Percentiles rank a stretch among this genome's conserved stretches.
phyloP scores from a whole-genome alignment of 2,797 vertebrate genomes.

The Liasis olivaceus region DNA sequence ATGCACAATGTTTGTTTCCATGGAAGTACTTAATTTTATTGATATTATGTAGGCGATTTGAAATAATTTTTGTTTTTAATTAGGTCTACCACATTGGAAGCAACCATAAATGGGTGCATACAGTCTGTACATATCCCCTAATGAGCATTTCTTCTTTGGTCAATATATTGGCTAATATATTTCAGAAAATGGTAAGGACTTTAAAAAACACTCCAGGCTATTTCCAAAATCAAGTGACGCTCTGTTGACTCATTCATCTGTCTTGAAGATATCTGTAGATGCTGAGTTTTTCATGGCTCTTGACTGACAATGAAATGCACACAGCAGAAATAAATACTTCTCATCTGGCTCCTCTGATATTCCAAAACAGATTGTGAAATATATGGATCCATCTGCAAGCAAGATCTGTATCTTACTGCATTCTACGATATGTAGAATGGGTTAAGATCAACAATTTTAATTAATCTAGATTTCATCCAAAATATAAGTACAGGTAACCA shows the following conservation, averaged over 20 bases:
- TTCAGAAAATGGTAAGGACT: slow-evolving; percentile 37
- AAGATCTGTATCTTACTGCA: not conserved
- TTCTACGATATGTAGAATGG: too few relatives aligned
- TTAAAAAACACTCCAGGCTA: slow-evolving; percentile 1
- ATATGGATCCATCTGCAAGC: not conserved
- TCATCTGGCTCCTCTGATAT: not conserved
- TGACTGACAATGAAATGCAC: not conserved
- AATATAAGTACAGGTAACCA: not conserved
- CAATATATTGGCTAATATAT: slow-evolving; percentile 14
- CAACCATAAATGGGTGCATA: slow-evolving; percentile 56
- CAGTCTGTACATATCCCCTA: slow-evolving; percentile 39
- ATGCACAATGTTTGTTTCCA: slow-evolving; percentile 61
- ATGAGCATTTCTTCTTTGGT: slow-evolving; percentile 42
- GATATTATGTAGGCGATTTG: slow-evolving; percentile 56
- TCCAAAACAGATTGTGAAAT: not conserved
- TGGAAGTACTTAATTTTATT: slow-evolving; percentile 58
- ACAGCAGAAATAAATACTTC: not conserved
- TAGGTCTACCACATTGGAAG: slow-evolving; percentile 32
- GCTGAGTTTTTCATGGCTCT: not conserved
- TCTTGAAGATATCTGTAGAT: slow-evolving; percentile 6
- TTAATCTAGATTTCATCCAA: not conserved
- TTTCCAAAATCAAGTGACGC: slow-evolving; percentile 17
- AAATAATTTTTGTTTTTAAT: slow-evolving; percentile 44
- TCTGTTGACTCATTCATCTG: slow-evolving; percentile 7
- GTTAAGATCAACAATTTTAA: not conserved